Evolutionary conservation across 1,140 invertebrate species (phyloP).

Genomic region (Drosophila rhopaloa): DNA sequence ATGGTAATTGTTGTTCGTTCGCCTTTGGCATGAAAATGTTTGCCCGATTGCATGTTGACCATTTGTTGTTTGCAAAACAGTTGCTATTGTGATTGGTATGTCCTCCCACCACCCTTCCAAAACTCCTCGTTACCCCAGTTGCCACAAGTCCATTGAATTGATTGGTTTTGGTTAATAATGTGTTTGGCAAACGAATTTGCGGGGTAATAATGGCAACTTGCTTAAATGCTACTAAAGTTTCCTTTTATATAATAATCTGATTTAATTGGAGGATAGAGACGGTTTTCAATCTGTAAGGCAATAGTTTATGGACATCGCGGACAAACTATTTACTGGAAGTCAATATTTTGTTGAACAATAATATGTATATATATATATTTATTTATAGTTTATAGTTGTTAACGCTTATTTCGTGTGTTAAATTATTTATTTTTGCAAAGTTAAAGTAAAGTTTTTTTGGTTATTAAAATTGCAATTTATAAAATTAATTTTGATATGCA

Average conservation of each 20-base stretch:
- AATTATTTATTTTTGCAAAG: too few species aligned
- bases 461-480: too few species aligned
- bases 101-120: not conserved
- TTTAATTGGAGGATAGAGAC: too few species aligned
- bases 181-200: conserved; percentile 15
- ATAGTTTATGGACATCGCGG: too few species aligned
- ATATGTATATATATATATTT: too few species aligned
- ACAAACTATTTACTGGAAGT: too few species aligned
- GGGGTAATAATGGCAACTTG: conserved; percentile 22
- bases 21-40: conserved; percentile 59
- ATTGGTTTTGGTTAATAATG: conserved; percentile 32
- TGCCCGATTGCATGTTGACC: conserved; percentile 50
- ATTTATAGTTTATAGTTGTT: too few species aligned
- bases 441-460: too few species aligned
- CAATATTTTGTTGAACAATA: too few species aligned
- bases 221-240: not conserved
- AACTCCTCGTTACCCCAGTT: not conserved
- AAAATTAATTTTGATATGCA: too few species aligned
- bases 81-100: conserved; percentile 31
- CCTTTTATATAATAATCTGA: not conserved
- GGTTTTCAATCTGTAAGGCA: not conserved
- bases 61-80: conserved; percentile 34
- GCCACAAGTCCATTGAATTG: conserved; percentile 38
- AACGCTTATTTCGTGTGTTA: too few species aligned
- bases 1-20: conserved; percentile 39